Evolutionary conservation across 2,113 vertebrate species (phyloP), one percentile per base, ranked within the genome.

Genomic region (Mystacornis crossleyi): DNA sequence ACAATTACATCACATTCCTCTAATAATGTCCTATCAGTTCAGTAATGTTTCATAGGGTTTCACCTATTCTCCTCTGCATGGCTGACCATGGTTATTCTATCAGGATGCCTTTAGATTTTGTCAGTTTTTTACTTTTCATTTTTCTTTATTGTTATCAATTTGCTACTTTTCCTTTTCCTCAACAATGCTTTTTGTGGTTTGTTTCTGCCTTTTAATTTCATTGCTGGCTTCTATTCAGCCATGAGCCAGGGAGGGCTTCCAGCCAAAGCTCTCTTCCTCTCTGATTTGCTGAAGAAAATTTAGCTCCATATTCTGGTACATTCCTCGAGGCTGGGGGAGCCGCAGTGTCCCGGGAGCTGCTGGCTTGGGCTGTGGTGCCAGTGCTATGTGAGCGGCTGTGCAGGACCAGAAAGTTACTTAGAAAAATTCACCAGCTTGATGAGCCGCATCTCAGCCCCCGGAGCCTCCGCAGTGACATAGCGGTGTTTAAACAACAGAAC

Each of bases 121-220:
- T 2, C 16, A 34, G 4, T 57, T 33, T 75, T 50, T 45, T 80
- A 18, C 34, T 88, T 85, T 34, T 65, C 36, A 36, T 90, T 94
- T 86, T 45, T 79, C 57, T 72, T 79, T 47, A 62, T 80, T 55
- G 42, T 48, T 71, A 54, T 42, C 20, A n/a, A 25, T 66, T 70
- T 82, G 10, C 9, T 67, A 15, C 58, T 86, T 90, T 77, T 34
- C 66, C 80, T 65, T 69, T 86, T 81, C 45, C 69, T 66, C 33
- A 1, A 51, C 33, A 53, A 60, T 55, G 70, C 23, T 66, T 84
- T 81, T 54, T n/a, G 61, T 79, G 72, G n/a, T 67, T 80, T 83
- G 23, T 81, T 97, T 89, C 85, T 94, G 69, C 43, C 78, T 95
- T 95, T 92, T 86, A 67, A 70, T 90, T 92, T 75, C 60, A 82